These are phyloP conservation scores for Tyria jacobaeae DNA, from an alignment of 2,888 invertebrate genomes.

Conservation along the genomic window DNA sequence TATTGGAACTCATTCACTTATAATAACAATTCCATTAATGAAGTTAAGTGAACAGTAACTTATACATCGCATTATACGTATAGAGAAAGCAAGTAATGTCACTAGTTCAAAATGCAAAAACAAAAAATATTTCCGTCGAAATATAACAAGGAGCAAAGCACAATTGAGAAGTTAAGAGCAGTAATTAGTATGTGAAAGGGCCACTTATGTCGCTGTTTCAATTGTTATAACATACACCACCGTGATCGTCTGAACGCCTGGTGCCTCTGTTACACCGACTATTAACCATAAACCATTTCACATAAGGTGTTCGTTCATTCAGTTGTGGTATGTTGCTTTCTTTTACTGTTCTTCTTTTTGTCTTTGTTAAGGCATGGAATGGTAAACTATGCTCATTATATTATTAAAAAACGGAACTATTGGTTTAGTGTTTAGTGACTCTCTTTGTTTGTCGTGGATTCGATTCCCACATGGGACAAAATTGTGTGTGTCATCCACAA, in stretches of 20 bases:
- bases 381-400: no score
- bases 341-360: conserved; percentile 18
- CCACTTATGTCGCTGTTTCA: conserved; percentile 35
- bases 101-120: conserved; percentile 26
- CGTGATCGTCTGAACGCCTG: conserved; percentile 36
- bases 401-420: no score
- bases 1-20: conserved; percentile 9
- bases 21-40: conserved; percentile 20
- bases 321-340: conserved; percentile 16
- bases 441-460: no score
- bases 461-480: no score
- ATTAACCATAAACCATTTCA: conserved; percentile 22
- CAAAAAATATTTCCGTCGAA: conserved; percentile 43
- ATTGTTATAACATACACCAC: conserved; percentile 20
- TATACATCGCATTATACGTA: not conserved
- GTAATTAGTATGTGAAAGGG: conserved; percentile 50
- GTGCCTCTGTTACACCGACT: conserved; percentile 24
- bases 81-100: conserved; percentile 36
- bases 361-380: not conserved
- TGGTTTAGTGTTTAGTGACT: no score
- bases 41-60: no score
- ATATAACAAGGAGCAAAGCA: conserved; percentile 41
- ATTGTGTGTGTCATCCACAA: no score
- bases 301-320: conserved; percentile 14
- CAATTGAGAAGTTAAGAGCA: conserved; percentile 33